phyloP scores from a whole-genome alignment of 1,140 invertebrate species.

The Drosophila lacertosa region DNA sequence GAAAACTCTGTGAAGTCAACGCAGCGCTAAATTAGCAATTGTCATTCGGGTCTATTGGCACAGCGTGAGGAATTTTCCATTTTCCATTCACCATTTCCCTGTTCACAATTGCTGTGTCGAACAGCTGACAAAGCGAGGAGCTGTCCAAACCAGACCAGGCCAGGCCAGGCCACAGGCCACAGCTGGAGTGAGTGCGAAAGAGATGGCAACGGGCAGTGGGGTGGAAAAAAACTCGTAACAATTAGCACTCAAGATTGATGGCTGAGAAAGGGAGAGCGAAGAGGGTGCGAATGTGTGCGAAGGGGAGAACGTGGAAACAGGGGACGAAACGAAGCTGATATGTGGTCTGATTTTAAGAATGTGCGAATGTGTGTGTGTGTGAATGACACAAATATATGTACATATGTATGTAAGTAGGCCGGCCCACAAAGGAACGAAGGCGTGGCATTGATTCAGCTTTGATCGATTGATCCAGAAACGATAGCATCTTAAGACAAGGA shows the following conservation, averaged over 20 bases:
- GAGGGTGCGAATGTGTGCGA: slow-evolving; percentile 6
- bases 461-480: slow-evolving; percentile 12
- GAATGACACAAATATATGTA: not conserved
- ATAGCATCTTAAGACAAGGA: not conserved
- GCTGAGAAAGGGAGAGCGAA: slow-evolving; percentile 17
- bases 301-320: not conserved
- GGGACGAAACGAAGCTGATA: slow-evolving; percentile 14
- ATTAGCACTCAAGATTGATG: slow-evolving; percentile 75
- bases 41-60: slow-evolving; percentile 53
- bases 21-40: slow-evolving; percentile 70
- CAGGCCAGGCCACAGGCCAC: slow-evolving; percentile 5
- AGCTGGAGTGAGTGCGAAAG: not conserved
- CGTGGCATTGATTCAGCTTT: slow-evolving; percentile 4
- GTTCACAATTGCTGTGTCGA: slow-evolving; percentile 21
- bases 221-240: slow-evolving; percentile 63
- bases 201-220: slow-evolving; percentile 12
- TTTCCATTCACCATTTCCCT: too few species aligned
- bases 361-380: not conserved
- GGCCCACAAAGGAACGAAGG: slow-evolving; percentile 14
- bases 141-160: not conserved
- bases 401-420: not conserved
- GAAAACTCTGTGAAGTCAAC: slow-evolving; percentile 13
- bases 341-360: slow-evolving; percentile 29
- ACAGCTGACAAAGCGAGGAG: slow-evolving; percentile 34
- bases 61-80: slow-evolving; percentile 50